Base-by-base conservation (phyloP, 2,888 invertebrate genomes). In the Macaria notata region DNA sequence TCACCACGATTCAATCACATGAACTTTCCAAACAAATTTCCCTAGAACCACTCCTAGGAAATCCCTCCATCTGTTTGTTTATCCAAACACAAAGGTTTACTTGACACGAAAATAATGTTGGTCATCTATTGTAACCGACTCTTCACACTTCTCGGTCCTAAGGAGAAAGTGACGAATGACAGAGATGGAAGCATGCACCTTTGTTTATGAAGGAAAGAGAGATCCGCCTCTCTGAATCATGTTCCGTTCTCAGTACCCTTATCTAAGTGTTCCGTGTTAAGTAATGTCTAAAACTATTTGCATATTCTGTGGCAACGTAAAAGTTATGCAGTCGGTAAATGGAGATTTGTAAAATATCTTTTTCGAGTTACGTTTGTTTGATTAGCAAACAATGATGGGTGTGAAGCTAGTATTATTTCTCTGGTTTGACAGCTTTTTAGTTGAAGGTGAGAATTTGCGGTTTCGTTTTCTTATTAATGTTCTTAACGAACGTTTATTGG, bases 161-260 rank as follows among this genome's bases (percentile, higher is more conserved):
- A 36, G 53, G 73, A 68, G 76, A 76, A 76, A 76, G 76, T 75
- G 64, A 70, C 65, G 46, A 7, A 7, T 31, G 50, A 61, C 49
- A 33, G 54, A 57, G 65, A 63, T 49, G 49, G 44, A 53, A 56
- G 41, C n/a, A 59, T 42, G 39, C n/a, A n/a, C 19, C 19, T 36
- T 9, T 33, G 9, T 36, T 46, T 19, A 49, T 55, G 44, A 60
- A 62, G 31, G 56, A 56, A 62, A 57, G 57, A 54, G 62, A 78
- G 63, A 54, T 70, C 65, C 69, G 72, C 62, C 55, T 55, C 56
- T 55, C 61, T 75, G 73, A 75, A 75, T 75, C 81, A 78, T 65
- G 82, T 78, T 64, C 78, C 79, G 70, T 79, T 80, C 66, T 54
- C 8, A 9, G 41, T 41, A 36, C 33, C 7, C 4, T 36, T 36